A percentile compares a stretch with the other conserved stretches of the same genome.
Evolutionary conservation across 1,140 invertebrate species (phyloP).

Genomic region (Microplitis demolitor): DNA sequence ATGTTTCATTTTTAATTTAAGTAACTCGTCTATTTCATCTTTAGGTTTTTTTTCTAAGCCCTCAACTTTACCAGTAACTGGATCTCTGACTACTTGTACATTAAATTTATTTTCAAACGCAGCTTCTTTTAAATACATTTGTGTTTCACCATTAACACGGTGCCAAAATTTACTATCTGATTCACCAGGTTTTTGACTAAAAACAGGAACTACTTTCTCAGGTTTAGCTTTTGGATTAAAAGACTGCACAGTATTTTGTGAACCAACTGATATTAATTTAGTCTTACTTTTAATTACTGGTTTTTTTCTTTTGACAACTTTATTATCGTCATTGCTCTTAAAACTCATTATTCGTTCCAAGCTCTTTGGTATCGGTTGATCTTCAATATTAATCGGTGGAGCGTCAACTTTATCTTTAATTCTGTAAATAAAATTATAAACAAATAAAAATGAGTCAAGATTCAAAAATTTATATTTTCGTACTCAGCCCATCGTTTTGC

Average conservation of each 20-base stretch:
- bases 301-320: conserved; percentile 47
- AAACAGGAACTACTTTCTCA: conserved; percentile 59
- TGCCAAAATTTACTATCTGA: conserved; percentile 55
- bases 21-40: conserved; percentile 58
- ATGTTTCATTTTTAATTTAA: conserved; percentile 52
- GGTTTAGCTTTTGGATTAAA: conserved; percentile 49
- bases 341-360: conserved; percentile 66
- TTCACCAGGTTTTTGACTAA: conserved; percentile 61
- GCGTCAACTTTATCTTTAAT: conserved; percentile 71
- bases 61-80: conserved; percentile 58
- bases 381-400: conserved; percentile 67
- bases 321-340: conserved; percentile 59
- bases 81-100: conserved; percentile 61
- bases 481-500: conserved; percentile 66
- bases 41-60: conserved; percentile 56
- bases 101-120: conserved; percentile 64
- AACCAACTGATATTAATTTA: conserved; percentile 44
- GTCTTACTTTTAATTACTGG: conserved; percentile 35
- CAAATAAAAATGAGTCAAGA: background rate
- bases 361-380: conserved; percentile 71
- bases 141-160: conserved; percentile 60
- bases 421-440: conserved; percentile 55
- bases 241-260: background rate
- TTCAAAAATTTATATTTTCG: conserved; percentile 25
- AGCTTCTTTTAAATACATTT: conserved; percentile 60